Conservation (phyloP, 2,113 vertebrate species). For the Apodemus sylvaticus region DNA sequence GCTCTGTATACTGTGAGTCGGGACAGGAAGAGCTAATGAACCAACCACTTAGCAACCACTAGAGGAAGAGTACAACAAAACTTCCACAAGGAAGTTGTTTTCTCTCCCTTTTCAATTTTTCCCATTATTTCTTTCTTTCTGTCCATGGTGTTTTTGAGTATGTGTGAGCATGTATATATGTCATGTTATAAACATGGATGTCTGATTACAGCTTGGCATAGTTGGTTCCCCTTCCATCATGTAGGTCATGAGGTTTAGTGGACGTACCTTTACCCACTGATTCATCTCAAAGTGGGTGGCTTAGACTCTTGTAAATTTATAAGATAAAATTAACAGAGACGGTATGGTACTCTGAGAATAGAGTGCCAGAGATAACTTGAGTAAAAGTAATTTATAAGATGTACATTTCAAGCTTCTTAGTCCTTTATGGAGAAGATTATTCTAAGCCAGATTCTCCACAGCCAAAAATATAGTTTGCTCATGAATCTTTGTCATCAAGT, state of each 20-base stretch:
- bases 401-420: neutral
- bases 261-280: neutral
- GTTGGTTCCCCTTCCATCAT: neutral
- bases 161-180: neutral
- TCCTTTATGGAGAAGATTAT: neutral
- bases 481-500: neutral
- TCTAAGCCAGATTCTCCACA: neutral
- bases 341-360: neutral
- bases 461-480: neutral
- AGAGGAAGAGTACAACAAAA: neutral
- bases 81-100: neutral
- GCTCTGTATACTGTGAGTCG: neutral
- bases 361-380: neutral
- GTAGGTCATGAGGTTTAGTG: neutral
- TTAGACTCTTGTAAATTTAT: neutral
- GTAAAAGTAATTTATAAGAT: neutral
- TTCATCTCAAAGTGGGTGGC: neutral
- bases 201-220: neutral
- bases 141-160: neutral
- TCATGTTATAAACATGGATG: too few species aligned
- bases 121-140: neutral
- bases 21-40: neutral
- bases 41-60: neutral
- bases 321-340: conserved; percentile 10
- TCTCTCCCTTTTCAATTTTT: neutral